Base-by-base conservation (phyloP, 2,113 vertebrate species). In the Pseudorectes ferrugineus region DNA sequence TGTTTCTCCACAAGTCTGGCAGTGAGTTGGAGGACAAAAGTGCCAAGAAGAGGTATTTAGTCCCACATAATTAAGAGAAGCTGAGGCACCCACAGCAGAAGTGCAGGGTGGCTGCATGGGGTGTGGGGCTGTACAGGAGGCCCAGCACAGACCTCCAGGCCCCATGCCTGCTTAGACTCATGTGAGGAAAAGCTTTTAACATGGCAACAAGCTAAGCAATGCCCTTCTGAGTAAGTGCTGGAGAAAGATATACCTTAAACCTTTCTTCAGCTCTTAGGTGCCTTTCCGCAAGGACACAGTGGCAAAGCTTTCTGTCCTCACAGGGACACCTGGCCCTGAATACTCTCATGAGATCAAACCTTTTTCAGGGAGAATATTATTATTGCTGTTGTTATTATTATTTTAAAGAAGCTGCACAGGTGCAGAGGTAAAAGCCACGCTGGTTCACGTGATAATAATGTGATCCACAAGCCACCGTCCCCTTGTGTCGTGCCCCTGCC, bases 401-500 rank as follows among this genome's bases (percentile, higher is more conserved):
- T 28, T 57, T 79, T 67, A 63, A 89, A 91, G 67, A 57, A 80
- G 12, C 12, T 6, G 33, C 29, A 9, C 2, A 28, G 19, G 43
- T 43, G 26, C 23, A 29, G 11, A 52, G 29, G 31, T 52, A 66
- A 62, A 33, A 0, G 1, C 10, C 35, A 42, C 0, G 0, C 6
- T 5, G 29, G 14, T 20, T 42, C 4, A 11, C 3, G 5, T 20
- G 31, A 14, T 8, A 20, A 31, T 8, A 14, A 20, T 1, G 0
- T 8, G 22, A 36, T 20, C 17, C 36, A 11, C 19, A 22, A n/a
- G 10, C 13, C 1, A 1, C 28, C 1, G 1, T 61, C 25, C 17
- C 19, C 67, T 75, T 0, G 0, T 5, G 18, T 8, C 0, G 0
- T 26, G 54, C 6, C 4, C 7, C 3, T 51, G 58, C 36, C 26